Evolutionary conservation across 2,113 vertebrate species (phyloP).

Genomic region (Jaculus jaculus): DNA sequence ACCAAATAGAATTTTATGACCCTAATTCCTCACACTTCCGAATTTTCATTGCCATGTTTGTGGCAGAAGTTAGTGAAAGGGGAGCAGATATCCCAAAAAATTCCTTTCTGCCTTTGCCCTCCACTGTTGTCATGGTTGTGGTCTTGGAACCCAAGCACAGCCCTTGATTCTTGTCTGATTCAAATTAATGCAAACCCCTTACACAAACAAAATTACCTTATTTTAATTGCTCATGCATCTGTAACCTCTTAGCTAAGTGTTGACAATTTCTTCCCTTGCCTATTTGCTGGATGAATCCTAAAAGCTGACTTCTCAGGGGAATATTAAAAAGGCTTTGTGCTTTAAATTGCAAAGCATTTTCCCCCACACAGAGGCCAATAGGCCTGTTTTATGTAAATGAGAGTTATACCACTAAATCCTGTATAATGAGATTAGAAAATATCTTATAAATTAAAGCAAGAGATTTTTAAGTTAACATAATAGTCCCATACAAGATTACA

Average conservation of each 20-base stretch:
- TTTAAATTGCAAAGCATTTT: conserved; percentile 70
- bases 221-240: conserved; percentile 67
- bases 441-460: conserved; percentile 77
- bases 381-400: conserved; percentile 71
- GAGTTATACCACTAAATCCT: conserved; percentile 71
- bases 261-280: conserved; percentile 63
- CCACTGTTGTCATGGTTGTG: too few species aligned
- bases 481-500: conserved; percentile 55
- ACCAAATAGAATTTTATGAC: not conserved
- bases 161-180: not conserved
- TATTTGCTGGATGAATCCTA: conserved; percentile 69
- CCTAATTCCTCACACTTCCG: not conserved
- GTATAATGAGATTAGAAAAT: conserved; percentile 75
- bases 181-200: conserved; percentile 50
- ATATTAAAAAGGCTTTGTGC: conserved; percentile 70
- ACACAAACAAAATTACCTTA: conserved; percentile 55
- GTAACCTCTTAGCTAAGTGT: conserved; percentile 69
- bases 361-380: conserved; percentile 34
- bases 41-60: not conserved
- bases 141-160: not conserved
- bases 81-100: not conserved
- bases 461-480: conserved; percentile 73
- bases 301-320: conserved; percentile 71
- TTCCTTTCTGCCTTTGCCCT: not conserved
- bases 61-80: not conserved